Conservation (phyloP, 2,888 invertebrate genomes). For the Cryptosula pallasiana region DNA sequence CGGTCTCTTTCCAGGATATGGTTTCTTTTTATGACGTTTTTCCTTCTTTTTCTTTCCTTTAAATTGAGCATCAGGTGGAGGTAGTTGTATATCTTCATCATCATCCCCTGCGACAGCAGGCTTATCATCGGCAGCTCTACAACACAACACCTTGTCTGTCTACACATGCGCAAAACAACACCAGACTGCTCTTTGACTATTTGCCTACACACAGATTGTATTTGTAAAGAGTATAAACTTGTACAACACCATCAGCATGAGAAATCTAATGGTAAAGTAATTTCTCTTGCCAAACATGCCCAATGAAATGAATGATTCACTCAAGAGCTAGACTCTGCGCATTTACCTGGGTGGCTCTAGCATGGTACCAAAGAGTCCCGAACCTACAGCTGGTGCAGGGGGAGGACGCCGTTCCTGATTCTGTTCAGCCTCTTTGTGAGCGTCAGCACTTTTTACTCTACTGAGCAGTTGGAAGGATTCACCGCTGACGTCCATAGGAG, state of each 20-base stretch:
- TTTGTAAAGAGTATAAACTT: too few relatives aligned
- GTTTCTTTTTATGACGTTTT: neutral
- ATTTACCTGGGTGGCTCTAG: neutral
- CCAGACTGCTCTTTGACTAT: too few relatives aligned
- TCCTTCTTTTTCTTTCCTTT: constrained; percentile 42
- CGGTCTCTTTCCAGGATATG: constrained; percentile 5
- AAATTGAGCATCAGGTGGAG: constrained; percentile 26
- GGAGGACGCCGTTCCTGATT: neutral
- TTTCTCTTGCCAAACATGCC: too few relatives aligned
- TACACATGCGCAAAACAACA: too few relatives aligned
- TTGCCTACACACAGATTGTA: too few relatives aligned
- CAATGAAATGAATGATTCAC: too few relatives aligned
- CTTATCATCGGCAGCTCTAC: constrained; percentile 58
- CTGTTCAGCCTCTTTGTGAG: constrained; percentile 2
- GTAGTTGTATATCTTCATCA: constrained; percentile 25
- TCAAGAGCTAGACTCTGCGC: too few relatives aligned
- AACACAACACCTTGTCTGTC: too few relatives aligned
- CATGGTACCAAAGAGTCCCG: neutral
- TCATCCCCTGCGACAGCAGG: constrained; percentile 55
- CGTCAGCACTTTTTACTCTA: neutral
- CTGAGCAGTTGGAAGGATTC: neutral
- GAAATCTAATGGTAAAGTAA: too few relatives aligned
- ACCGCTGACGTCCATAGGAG: constrained; percentile 17
- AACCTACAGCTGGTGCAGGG: neutral
- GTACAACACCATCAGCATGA: too few relatives aligned